These are phyloP conservation scores for Phalloptychus januarius DNA, from an alignment of 2,797 vertebrate genomes.

Conservation along the genomic window DNA sequence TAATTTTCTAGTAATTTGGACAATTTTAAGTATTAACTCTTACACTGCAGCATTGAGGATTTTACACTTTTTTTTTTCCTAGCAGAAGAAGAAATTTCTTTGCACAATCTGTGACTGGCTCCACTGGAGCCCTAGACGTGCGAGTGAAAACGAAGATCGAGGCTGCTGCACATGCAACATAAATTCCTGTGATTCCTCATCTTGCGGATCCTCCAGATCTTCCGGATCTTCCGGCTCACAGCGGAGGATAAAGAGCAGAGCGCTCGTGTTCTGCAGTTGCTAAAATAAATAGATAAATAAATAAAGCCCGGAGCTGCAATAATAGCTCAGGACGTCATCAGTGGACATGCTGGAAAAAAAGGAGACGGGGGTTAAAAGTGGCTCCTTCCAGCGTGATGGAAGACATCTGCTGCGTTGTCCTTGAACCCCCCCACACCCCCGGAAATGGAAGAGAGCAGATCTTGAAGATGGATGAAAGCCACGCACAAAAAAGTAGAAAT, in stretches of 20 bases:
- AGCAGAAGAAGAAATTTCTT: neutral
- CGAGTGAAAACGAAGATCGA: constrained; percentile 34
- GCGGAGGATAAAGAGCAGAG: constrained; percentile 9
- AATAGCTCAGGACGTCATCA: constrained; percentile 35
- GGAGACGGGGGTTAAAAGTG: constrained; percentile 49
- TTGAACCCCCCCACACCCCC: constrained; percentile 28
- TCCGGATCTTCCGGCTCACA: constrained; percentile 14
- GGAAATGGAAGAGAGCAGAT: constrained; percentile 55
- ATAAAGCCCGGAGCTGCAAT: constrained; percentile 52
- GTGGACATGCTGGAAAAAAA: constrained; percentile 43
- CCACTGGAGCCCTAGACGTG: constrained; percentile 3
- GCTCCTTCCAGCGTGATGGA: constrained; percentile 39
- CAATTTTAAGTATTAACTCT: neutral
- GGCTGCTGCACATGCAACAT: constrained; percentile 44
- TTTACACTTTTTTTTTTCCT: neutral
- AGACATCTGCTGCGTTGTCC: constrained; percentile 44
- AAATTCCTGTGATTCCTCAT: constrained; percentile 61
- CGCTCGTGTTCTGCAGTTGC: constrained; percentile 24
- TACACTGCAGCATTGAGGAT: neutral
- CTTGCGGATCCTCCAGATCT: neutral
- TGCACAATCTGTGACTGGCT: neutral
- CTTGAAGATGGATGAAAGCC: constrained; percentile 15
- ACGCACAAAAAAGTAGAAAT: constrained; percentile 63
- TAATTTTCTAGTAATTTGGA: neutral
- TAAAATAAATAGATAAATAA: constrained; percentile 45